These are phyloP conservation scores for Strigops habroptila DNA, from an alignment of 2,113 vertebrate species.

Conservation along the genomic window DNA sequence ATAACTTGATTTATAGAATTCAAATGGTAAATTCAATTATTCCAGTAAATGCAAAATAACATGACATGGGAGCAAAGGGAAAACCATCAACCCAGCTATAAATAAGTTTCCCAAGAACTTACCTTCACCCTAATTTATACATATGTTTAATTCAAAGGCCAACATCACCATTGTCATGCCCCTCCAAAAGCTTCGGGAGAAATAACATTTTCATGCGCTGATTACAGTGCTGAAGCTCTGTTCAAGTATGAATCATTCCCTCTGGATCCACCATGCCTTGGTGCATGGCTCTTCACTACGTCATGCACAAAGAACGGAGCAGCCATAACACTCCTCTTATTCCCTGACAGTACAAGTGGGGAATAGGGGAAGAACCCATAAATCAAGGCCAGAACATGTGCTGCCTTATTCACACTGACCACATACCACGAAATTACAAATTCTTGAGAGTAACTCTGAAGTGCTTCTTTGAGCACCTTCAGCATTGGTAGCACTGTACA, in stretches of 20 bases:
- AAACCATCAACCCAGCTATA: neutral
- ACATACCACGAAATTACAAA: neutral
- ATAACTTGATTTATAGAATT: neutral
- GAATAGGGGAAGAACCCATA: neutral
- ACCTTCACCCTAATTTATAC: neutral
- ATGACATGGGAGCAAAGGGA: neutral
- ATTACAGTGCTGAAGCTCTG: neutral
- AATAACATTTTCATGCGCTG: neutral
- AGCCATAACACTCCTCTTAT: neutral
- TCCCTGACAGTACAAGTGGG: neutral
- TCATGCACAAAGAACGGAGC: neutral
- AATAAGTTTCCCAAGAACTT: neutral
- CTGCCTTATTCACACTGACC: neutral
- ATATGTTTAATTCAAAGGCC: neutral
- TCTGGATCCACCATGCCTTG: neutral
- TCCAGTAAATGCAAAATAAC: neutral
- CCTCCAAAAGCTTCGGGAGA: neutral
- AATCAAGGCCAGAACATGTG: neutral
- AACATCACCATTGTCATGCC: neutral
- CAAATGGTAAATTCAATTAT: neutral
- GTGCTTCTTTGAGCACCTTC: neutral
- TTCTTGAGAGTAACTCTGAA: neutral
- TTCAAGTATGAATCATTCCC: neutral
- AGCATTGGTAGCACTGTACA: neutral
- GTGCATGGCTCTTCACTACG: neutral